Base-by-base conservation (phyloP, 1,140 invertebrate species). In the Atta colombica region DNA sequence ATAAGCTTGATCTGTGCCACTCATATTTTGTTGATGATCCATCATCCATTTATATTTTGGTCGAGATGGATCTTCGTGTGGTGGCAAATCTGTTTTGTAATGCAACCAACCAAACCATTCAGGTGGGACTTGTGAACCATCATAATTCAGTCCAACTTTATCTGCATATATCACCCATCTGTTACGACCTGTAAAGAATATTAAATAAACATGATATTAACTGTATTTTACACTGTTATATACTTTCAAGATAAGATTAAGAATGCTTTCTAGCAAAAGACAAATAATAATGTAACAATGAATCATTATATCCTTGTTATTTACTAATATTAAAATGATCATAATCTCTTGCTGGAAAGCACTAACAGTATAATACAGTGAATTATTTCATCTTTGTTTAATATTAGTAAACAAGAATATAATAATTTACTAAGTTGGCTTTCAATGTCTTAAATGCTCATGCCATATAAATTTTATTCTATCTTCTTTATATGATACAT, bases 111-210 rank as follows among this genome's bases (percentile, higher is more conserved):
- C 97, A 93, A 96, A 98, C 98, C 98, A 99, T 96, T 99, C 98
- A 58, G 98, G 96, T n/a, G 98, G 97, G 14, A 99, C 96, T 96
- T 99, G 98, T 91, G 98, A 98, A 1, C 96, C 99, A 96, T 99
- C 99, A 95, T 99, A 99, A 93, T 99, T 97, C 91, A 99, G 94
- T 92, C 96, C 95, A 80, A 97, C 96, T 87, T 97, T 96, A 16
- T 98, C 97, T 12, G 97, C 95, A 94, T 98, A 99, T 90, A 98
- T 97, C 5, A 99, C 97, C 99, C 99, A 99, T 89, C 99, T 96
- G 95, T 99, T 99, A 77, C 98, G 96, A 68, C 97, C 97, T 97
- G 68, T 58, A 45, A 91, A 93, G 90, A 61, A 71, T 81, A 77
- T 35, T 31, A 21, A 69, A 86, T 80, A 61, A 51, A 53, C 69